Percentiles rank a stretch among this genome's conserved stretches.
Conservation (phyloP, 2,113 vertebrate species). For the Corythaixoides concolor region DNA sequence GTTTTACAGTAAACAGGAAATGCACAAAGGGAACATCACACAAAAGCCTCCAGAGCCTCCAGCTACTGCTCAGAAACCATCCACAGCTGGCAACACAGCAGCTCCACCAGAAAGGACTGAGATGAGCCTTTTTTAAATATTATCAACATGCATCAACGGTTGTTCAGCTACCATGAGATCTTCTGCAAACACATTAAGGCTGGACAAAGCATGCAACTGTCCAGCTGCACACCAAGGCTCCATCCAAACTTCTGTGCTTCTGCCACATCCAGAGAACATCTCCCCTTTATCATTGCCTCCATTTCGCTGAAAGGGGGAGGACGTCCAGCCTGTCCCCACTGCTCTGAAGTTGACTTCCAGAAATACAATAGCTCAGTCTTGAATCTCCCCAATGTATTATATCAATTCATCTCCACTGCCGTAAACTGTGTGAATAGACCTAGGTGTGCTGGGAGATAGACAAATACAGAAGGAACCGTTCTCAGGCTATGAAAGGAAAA, state of each 20-base stretch:
- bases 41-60: not conserved
- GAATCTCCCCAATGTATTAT: not conserved
- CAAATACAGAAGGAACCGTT: constrained; percentile 31
- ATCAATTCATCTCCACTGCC: not conserved
- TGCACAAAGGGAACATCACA: not conserved
- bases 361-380: not conserved
- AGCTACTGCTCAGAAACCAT: not conserved
- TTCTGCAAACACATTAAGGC: not conserved
- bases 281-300: not conserved
- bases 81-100: not conserved
- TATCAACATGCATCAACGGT: not conserved
- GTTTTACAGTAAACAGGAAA: not conserved
- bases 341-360: not conserved
- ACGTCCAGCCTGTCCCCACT: not conserved
- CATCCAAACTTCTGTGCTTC: not conserved
- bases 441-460: not conserved
- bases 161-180: not conserved
- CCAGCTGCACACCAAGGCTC: not conserved
- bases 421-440: not conserved
- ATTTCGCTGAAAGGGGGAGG: not conserved
- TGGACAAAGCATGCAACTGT: not conserved
- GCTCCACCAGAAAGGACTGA: not conserved
- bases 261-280: not conserved
- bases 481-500: constrained; percentile 31
- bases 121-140: not conserved